Evolutionary conservation across 2,113 vertebrate genomes (phyloP).

Genomic region (Petrocephalus microphthalmus): DNA sequence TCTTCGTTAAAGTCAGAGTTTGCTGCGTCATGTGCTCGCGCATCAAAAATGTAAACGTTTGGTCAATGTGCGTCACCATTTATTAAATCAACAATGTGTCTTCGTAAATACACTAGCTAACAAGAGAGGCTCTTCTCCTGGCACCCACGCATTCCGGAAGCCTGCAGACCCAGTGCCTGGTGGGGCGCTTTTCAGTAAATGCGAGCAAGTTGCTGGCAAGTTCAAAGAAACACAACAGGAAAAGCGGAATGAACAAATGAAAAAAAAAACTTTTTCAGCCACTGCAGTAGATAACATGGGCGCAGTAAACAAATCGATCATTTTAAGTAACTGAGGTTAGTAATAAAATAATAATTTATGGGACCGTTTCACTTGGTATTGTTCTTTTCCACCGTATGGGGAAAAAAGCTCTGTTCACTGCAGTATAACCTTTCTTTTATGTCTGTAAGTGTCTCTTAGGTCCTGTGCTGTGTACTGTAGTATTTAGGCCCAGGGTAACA

Average conservation of each 20-base stretch:
- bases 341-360: conserved; percentile 15
- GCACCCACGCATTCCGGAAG: conserved; percentile 13
- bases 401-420: background rate
- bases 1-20: background rate
- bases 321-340: background rate
- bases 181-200: conserved; percentile 21
- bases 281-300: background rate
- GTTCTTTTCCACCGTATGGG: background rate
- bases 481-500: background rate
- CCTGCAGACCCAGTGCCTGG: background rate
- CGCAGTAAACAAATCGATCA: background rate
- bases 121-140: background rate
- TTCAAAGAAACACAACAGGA: conserved; percentile 18
- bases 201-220: background rate
- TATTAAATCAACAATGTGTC: background rate
- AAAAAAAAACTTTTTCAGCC: background rate
- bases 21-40: background rate
- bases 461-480: background rate
- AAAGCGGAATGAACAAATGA: background rate
- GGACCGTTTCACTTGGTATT: background rate
- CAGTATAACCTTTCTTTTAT: background rate
- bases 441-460: background rate
- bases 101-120: background rate
- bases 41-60: background rate
- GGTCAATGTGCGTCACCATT: background rate